Base-by-base conservation (phyloP, 2,113 vertebrate genomes). In the Sus scrofa region DNA sequence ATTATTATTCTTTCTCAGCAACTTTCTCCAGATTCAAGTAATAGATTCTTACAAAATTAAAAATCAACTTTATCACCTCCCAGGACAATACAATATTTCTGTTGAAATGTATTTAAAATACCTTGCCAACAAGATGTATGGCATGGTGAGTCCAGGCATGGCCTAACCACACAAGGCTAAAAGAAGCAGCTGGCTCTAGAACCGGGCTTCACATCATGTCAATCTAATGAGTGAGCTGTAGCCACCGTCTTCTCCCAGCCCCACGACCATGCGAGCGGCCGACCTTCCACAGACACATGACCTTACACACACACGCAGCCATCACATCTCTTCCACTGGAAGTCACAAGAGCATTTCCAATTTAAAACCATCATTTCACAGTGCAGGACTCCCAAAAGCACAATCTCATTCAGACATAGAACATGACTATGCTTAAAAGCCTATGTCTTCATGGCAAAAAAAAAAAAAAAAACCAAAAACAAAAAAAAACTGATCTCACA, bases 11-110 rank as follows among this genome's bases (percentile, higher is more conserved):
- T 87, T 67, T 94, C 82, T 91, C 82, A 68, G 71, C 32, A 92
- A 94, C 62, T 92, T 96, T 87, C 70, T 94, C 39, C 85, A 91
- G 39, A 62, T 82, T 94, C 86, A 95, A 97, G 22, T 68, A 86
- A 83, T n/a, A 86, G 34, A 67, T 81, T 67, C 58, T 82, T 68
- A 88, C 26, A 97, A 92, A 89, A 44, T 95, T 92, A 92, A 96
- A 94, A 93, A 86, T 79, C 54, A 86, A 83, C 68, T 56, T 63
- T 39, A 78, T 74, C 50, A 96, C n/a, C 20, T 97, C 82, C 37
- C 65, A 96, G n/a, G 74, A 86, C 97, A 97, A 89, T 22, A 83
- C 2, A 56, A 78, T n/a, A 50, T n/a, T 78, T 78, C n/a, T 78
- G 75, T 56, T n/a, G 30, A 14, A 56, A 34, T 22, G 0, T 85